A percentile compares a stretch with the other conserved stretches of the same genome.
These are phyloP conservation scores for Pachycephus smyrnensis DNA, from an alignment of 2,888 invertebrate genomes.

Conservation along the genomic window DNA sequence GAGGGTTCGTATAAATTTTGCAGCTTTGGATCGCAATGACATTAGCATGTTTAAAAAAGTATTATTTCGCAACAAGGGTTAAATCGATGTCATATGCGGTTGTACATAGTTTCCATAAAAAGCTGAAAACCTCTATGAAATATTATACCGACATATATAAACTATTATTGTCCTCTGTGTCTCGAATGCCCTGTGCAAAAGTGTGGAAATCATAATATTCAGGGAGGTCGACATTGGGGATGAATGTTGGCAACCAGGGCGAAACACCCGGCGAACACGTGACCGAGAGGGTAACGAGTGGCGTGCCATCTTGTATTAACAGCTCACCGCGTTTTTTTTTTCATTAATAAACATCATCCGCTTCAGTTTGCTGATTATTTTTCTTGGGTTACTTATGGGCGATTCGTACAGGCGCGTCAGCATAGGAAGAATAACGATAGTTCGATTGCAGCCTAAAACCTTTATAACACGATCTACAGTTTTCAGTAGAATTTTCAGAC, in stretches of 20 bases:
- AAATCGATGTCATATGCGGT: not conserved
- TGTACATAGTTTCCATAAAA: not conserved
- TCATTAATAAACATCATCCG: not conserved
- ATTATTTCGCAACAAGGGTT: not conserved
- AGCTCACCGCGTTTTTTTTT: not conserved
- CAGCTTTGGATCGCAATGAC: not conserved
- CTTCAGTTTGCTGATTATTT: not conserved
- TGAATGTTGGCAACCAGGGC: constrained; percentile 47
- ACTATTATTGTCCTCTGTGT: too few species aligned
- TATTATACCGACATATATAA: too few species aligned
- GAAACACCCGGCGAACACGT: constrained; percentile 43
- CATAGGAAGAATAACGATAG: not conserved
- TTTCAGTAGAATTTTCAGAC: not conserved
- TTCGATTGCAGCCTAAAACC: not conserved
- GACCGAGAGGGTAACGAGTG: constrained; percentile 32
- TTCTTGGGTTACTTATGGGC: not conserved
- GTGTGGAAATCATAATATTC: not conserved
- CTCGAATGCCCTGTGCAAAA: not conserved
- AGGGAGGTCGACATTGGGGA: constrained; percentile 1
- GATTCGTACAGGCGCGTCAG: not conserved
- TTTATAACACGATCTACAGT: not conserved
- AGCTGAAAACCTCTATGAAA: not conserved
- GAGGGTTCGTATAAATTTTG: not conserved
- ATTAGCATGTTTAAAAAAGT: not conserved
- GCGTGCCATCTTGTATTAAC: not conserved